A percentile compares a stretch with the other conserved stretches of the same genome.
Conservation (phyloP, 2,888 invertebrate genomes). For the Ormia ochracea region DNA sequence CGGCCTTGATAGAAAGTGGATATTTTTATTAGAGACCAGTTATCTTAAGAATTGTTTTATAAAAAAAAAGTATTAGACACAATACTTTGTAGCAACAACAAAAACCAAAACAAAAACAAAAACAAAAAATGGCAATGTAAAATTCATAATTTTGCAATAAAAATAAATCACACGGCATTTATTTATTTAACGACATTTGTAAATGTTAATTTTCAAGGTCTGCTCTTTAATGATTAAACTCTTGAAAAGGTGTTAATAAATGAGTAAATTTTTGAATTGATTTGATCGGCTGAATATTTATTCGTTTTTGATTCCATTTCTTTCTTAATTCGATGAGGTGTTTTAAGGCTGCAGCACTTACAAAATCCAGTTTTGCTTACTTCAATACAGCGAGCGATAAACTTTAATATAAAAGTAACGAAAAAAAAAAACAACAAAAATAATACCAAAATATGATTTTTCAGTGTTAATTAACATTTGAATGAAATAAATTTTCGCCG, state of each 20-base stretch:
- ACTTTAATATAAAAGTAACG: too few species aligned
- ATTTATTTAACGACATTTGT: constrained; percentile 8
- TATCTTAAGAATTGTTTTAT: too few species aligned
- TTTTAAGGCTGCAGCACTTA: neutral
- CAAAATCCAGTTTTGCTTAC: too few species aligned
- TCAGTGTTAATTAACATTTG: too few species aligned
- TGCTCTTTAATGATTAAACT: neutral
- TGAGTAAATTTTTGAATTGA: neutral
- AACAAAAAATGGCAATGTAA: neutral
- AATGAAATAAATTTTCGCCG: too few species aligned
- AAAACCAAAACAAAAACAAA: neutral
- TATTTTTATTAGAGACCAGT: neutral
- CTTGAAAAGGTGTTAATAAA: constrained; percentile 8
- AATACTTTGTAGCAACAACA: neutral
- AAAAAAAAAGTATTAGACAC: too few species aligned
- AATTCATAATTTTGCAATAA: neutral
- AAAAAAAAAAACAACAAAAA: too few species aligned
- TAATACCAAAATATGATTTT: too few species aligned
- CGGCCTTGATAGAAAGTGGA: constrained; percentile 15
- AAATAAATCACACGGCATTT: neutral
- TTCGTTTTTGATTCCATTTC: too few species aligned
- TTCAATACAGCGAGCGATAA: too few species aligned
- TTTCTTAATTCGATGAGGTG: too few species aligned
- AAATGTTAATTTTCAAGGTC: constrained; percentile 2
- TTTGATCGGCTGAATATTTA: neutral